Evolutionary conservation across 2,888 invertebrate genomes (phyloP), one percentile per base, ranked within the genome.

Genomic region (Helicoverpa assulta): DNA sequence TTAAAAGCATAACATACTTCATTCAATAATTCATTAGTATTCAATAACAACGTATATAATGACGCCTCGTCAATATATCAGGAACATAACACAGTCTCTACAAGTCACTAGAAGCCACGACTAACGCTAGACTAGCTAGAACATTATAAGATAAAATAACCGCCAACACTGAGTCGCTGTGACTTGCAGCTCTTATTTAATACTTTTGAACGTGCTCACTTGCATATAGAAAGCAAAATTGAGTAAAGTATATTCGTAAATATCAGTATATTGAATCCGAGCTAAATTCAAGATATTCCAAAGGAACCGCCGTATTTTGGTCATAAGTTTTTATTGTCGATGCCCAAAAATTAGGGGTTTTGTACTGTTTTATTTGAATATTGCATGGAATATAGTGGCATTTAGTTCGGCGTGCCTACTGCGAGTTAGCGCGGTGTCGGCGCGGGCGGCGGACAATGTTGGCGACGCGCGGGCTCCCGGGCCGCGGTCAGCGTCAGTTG

Each of bases 401-500:
- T 66, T 63, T 12, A 54, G 69, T 52, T 70, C 12, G 56, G 19
- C 50, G 21, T 50, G 21, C 2, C 26, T 26, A 26, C 26, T 26
- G 26, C 26, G 26, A 26, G 26, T 33, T 43, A 55, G 54, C 21
- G 6, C 16, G 33, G 37, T 12, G 47, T 5, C 26, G 60, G 65
- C 33, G 59, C 55, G 47, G 52, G 64, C 56, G 59, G 75, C 58
- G 54, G 40, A 59, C 55, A 61, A 61, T 70, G 75, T 76, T 67
- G 77, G 73, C 70, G 74, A 70, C 56, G 67, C 52, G 52, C 29
- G 62, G 67, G 57, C 21, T 67, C 33, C 68, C 54, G 66, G 61
- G 50, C 69, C 70, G 73, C 70, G 59, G 56, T 66, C 78, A 76
- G 73, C 71, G 87, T 94, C 92, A 94, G 92, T 94, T 93, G 90